A percentile compares a stretch with the other conserved stretches of the same genome.
These are phyloP conservation scores for Xanthia togata DNA, from an alignment of 2,888 invertebrate genomes.

Conservation along the genomic window DNA sequence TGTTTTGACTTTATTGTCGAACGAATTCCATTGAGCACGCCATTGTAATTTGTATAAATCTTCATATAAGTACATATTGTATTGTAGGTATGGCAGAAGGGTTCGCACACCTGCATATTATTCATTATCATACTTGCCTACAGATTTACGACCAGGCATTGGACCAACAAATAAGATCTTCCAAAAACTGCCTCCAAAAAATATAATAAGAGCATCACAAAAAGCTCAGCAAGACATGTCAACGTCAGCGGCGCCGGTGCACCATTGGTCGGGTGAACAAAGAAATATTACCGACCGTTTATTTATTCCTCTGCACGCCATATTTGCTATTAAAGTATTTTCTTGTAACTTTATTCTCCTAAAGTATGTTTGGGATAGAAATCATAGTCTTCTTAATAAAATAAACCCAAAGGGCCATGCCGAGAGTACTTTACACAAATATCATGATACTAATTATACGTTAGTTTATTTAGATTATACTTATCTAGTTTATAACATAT, in stretches of 20 bases:
- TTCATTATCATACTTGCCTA: conserved; percentile 81
- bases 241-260: conserved; percentile 83
- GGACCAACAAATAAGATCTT: conserved; percentile 88
- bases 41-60: conserved; percentile 65
- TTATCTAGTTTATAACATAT: conserved; percentile 91
- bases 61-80: conserved; percentile 53
- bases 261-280: conserved; percentile 88
- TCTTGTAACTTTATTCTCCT: conserved; percentile 13
- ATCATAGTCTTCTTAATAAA: conserved; percentile 77
- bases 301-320: conserved; percentile 78
- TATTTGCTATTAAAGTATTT: conserved; percentile 67
- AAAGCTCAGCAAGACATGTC: conserved; percentile 87
- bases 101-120: conserved; percentile 88
- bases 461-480: conserved; percentile 89
- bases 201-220: conserved; percentile 88
- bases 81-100: conserved; percentile 74
- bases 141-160: conserved; percentile 89
- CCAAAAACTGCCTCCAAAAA: conserved; percentile 87
- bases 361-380: conserved; percentile 50
- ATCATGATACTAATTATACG: conserved; percentile 87
- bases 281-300: conserved; percentile 87
- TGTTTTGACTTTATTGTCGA: conserved; percentile 52
- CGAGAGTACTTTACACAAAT: conserved; percentile 80
- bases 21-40: conserved; percentile 28
- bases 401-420: conserved; percentile 68